Evolutionary conservation across 2,113 vertebrate genomes (phyloP).

Genomic region (Lynx canadensis): DNA sequence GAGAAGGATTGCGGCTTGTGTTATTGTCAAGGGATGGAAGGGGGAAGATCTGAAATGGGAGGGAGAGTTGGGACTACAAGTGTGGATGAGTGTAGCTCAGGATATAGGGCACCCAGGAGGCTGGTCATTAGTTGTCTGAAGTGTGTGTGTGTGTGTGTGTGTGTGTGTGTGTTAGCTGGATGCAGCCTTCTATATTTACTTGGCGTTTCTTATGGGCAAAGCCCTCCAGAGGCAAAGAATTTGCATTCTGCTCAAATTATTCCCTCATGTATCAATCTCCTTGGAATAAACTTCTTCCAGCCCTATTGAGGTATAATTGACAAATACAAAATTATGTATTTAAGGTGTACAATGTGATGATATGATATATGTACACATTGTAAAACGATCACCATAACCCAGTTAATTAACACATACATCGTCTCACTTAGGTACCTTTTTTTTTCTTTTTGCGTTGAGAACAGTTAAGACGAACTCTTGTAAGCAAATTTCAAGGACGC

Average conservation of each 20-base stretch:
- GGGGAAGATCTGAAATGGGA: neutral
- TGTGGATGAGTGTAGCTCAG: neutral
- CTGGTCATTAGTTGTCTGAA: neutral
- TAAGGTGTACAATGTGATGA: neutral
- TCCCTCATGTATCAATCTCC: neutral
- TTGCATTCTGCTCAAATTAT: neutral
- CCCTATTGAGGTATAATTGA: neutral
- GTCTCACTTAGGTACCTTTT: too few relatives aligned
- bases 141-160: neutral
- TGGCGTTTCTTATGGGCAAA: neutral
- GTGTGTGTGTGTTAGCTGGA: neutral
- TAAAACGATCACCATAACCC: neutral
- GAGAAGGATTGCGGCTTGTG: neutral
- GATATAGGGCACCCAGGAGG: neutral
- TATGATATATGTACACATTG: neutral
- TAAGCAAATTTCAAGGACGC: neutral
- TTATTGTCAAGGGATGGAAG: neutral
- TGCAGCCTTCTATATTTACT: neutral
- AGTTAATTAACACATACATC: neutral
- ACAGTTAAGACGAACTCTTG: neutral
- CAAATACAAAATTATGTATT: neutral
- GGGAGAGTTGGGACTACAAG: neutral
- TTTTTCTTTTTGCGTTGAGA: neutral
- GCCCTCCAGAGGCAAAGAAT: neutral
- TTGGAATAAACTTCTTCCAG: neutral